Conservation (phyloP, 2,113 vertebrate species). For the Rousettus leschenaultii region DNA sequence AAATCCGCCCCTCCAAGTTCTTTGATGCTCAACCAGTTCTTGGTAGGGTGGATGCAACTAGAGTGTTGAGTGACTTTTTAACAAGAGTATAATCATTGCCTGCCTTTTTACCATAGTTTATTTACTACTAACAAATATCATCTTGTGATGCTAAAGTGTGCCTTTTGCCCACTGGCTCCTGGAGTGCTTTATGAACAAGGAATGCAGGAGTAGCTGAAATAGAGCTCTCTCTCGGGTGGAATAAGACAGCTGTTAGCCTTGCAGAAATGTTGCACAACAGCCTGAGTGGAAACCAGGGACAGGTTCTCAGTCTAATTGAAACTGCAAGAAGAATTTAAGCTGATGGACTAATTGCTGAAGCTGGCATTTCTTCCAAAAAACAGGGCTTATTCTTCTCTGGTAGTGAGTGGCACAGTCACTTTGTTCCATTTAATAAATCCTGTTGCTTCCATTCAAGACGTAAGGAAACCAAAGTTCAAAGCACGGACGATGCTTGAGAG, state of each 20-base stretch:
- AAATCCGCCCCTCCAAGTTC: neutral
- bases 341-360: constrained; percentile 77
- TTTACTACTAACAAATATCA: constrained; percentile 59
- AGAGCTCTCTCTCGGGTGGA: constrained; percentile 72
- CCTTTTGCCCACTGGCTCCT: constrained; percentile 46
- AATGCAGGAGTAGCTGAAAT: constrained; percentile 55
- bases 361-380: constrained; percentile 70
- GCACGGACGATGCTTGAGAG: neutral
- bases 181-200: constrained; percentile 53
- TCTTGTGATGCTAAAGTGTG: constrained; percentile 28
- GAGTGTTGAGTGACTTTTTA: constrained; percentile 47
- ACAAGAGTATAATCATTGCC: constrained; percentile 31
- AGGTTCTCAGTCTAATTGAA: constrained; percentile 75
- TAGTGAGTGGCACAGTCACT: constrained; percentile 42
- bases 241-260: constrained; percentile 76
- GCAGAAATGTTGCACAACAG: constrained; percentile 66
- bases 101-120: constrained; percentile 47
- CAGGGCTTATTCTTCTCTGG: constrained; percentile 60
- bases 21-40: constrained; percentile 26
- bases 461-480: constrained; percentile 33
- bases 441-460: constrained; percentile 48
- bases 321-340: constrained; percentile 76
- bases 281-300: constrained; percentile 69
- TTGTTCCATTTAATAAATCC: neutral
- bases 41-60: neutral